Conservation (phyloP, 2,797 vertebrate genomes). For the Melanogrammus aeglefinus region DNA sequence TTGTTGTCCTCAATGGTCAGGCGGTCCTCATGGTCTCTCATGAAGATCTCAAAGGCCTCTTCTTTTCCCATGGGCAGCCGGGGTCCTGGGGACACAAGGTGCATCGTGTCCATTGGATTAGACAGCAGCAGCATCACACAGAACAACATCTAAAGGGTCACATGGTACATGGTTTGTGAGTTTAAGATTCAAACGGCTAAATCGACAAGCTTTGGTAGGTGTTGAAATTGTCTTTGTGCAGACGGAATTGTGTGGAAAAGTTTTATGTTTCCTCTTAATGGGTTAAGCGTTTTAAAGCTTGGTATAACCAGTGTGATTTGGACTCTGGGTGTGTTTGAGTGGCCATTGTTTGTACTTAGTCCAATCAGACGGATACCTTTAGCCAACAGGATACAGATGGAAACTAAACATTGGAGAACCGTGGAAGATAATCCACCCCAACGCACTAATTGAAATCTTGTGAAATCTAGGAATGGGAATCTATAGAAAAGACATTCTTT, state of each 20-base stretch:
- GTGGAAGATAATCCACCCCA: background rate
- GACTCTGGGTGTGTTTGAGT: background rate
- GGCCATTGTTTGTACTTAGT: background rate
- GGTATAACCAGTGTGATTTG: background rate
- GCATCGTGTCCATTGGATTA: background rate
- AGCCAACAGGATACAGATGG: too few relatives aligned
- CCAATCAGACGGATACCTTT: background rate
- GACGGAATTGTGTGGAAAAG: background rate
- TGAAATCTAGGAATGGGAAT: background rate
- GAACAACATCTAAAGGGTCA: background rate
- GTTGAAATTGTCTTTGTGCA: background rate
- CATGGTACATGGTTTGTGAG: background rate
- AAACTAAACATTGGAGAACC: background rate
- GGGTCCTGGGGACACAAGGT: conserved; percentile 50
- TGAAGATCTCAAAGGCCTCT: conserved; percentile 90
- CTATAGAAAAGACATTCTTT: background rate
- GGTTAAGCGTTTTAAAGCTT: background rate
- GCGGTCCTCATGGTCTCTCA: conserved; percentile 78
- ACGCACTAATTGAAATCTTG: background rate
- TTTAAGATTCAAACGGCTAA: background rate
- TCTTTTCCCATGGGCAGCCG: conserved; percentile 81
- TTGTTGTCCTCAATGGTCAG: conserved; percentile 85
- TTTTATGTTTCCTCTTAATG: background rate
- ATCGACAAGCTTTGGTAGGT: background rate
- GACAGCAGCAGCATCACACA: background rate